phyloP scores from a whole-genome alignment of 2,113 vertebrate genomes.

The Talpa occidentalis region DNA sequence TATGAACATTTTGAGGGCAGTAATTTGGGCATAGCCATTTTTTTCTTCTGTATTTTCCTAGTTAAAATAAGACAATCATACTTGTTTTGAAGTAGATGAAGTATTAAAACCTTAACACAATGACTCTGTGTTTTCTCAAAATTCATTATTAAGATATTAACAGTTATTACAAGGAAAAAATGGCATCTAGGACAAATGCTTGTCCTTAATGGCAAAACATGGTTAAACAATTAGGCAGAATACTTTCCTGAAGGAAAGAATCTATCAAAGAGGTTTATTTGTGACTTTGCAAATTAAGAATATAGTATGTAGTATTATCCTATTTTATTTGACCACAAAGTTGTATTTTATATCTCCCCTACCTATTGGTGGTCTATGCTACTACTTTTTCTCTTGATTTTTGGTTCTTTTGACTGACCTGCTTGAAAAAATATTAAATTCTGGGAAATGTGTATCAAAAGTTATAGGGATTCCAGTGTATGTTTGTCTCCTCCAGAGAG shows the following conservation, averaged over 20 bases:
- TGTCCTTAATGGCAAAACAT: background rate
- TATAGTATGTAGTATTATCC: background rate
- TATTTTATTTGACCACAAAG: background rate
- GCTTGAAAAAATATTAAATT: background rate
- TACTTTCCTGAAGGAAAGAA: background rate
- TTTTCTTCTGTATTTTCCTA: background rate
- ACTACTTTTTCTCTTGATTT: background rate
- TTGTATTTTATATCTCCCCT: too few relatives aligned
- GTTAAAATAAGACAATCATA: background rate
- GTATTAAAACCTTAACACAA: background rate
- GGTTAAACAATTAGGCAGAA: background rate
- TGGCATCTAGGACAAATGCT: background rate
- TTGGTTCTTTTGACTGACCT: background rate
- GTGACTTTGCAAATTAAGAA: background rate
- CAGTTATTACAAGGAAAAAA: background rate
- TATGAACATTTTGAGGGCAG: background rate
- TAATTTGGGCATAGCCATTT: background rate
- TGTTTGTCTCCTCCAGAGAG: background rate
- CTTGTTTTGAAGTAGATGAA: background rate
- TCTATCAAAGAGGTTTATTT: background rate
- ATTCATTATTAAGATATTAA: background rate
- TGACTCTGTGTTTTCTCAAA: background rate
- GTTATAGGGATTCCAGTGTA: background rate
- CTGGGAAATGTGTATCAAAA: background rate
- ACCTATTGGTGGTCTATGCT: background rate